phyloP scores from a whole-genome alignment of 1,140 invertebrate genomes.

The Nymphalis io region DNA sequence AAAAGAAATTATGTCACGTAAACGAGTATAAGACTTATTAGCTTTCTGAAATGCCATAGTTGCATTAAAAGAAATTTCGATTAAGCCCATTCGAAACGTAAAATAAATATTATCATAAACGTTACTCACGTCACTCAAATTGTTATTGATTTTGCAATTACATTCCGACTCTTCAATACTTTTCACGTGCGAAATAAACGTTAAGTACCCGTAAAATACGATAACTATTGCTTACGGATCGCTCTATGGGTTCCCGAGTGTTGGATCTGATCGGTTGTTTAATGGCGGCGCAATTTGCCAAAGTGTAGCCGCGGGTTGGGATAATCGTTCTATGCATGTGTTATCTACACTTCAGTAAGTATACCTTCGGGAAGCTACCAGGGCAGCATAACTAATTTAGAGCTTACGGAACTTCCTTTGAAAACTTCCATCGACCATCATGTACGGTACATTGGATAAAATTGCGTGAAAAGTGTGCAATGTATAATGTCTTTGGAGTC shows the following conservation, averaged over 20 bases:
- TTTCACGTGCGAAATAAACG: conserved; percentile 5
- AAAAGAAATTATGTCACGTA: no score
- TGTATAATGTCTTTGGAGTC: neutral
- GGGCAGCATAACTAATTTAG: neutral
- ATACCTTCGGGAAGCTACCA: neutral
- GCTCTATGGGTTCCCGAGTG: neutral
- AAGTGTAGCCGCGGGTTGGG: conserved; percentile 23
- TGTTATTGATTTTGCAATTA: conserved; percentile 5
- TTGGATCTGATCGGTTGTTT: conserved; percentile 20
- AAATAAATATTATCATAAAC: conserved; percentile 2
- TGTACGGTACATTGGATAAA: neutral
- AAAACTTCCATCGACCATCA: neutral
- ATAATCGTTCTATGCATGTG: conserved; percentile 24
- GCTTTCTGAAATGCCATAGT: neutral
- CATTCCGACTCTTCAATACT: neutral
- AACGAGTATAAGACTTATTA: neutral
- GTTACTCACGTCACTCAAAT: neutral
- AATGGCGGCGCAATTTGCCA: conserved; percentile 25
- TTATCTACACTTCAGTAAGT: conserved; percentile 13
- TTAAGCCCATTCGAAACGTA: neutral
- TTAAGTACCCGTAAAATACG: conserved; percentile 3
- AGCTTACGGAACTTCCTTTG: neutral
- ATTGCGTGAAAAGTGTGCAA: neutral
- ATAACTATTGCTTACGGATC: neutral
- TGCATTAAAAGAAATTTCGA: neutral